These are phyloP conservation scores for Lepus townsendii DNA, from an alignment of 2,797 vertebrate genomes.

Conservation along the genomic window DNA sequence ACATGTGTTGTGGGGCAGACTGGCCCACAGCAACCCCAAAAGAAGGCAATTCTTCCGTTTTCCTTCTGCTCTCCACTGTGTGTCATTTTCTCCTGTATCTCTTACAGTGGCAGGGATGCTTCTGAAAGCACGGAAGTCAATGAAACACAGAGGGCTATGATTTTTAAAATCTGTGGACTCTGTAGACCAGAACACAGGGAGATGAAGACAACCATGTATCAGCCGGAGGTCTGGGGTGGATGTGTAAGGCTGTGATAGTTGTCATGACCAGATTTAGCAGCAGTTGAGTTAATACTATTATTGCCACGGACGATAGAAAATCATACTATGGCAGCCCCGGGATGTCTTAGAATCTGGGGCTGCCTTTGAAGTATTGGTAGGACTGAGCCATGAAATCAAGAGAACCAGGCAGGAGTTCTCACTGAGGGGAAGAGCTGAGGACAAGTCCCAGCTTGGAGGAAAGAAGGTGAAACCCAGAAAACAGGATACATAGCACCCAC, in stretches of 20 bases:
- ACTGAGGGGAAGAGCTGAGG: rapidly evolving
- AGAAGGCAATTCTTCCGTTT: background rate
- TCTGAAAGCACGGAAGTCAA: background rate
- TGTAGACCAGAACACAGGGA: background rate
- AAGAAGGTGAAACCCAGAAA: too few species aligned
- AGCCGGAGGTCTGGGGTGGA: background rate
- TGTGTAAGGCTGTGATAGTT: too few species aligned
- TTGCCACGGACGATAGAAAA: background rate
- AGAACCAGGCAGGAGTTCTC: rapidly evolving
- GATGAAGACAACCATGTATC: background rate
- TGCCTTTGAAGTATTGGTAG: background rate
- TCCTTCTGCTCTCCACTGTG: background rate
- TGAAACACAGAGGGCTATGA: background rate
- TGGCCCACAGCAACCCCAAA: background rate
- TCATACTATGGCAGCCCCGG: rapidly evolving
- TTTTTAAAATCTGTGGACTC: background rate
- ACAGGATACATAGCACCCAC: background rate
- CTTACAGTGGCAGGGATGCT: background rate
- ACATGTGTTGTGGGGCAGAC: background rate
- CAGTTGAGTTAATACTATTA: too few species aligned
- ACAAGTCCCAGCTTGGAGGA: too few species aligned
- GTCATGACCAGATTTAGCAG: background rate
- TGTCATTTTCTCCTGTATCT: background rate
- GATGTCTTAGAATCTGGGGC: background rate
- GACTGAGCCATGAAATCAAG: background rate